phyloP scores from a whole-genome alignment of 2,888 invertebrate species.

The Morpho helenor region DNA sequence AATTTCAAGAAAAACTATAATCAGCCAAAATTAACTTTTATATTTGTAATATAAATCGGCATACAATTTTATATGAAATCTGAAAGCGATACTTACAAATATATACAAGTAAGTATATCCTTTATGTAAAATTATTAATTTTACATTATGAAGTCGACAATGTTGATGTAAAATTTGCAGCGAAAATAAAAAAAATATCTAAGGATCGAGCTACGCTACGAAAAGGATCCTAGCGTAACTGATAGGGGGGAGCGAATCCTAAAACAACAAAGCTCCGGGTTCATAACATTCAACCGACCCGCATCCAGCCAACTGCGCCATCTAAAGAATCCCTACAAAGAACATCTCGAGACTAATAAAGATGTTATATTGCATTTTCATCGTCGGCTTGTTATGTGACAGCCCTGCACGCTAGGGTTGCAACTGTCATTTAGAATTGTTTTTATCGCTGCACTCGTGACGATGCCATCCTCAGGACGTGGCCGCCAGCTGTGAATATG shows the following conservation, averaged over 20 bases:
- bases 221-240: conserved; percentile 14
- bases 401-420: conserved; percentile 26
- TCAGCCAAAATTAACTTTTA: no score
- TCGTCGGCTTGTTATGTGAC: conserved; percentile 7
- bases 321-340: conserved; percentile 22
- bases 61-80: no score
- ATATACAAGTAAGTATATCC: no score
- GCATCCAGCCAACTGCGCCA: conserved; percentile 28
- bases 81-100: no score
- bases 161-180: conserved; percentile 2
- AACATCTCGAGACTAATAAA: conserved; percentile 21
- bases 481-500: conserved; percentile 28
- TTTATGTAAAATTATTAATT: conserved; percentile 36
- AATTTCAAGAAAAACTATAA: no score
- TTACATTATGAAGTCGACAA: conserved; percentile 29
- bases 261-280: conserved; percentile 29
- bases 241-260: conserved; percentile 23
- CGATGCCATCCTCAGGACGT: conserved; percentile 25
- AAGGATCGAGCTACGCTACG: not conserved
- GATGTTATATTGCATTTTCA: conserved; percentile 5
- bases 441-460: conserved; percentile 32
- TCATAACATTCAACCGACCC: conserved; percentile 28
- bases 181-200: conserved; percentile 1
- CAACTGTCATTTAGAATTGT: conserved; percentile 33
- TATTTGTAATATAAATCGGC: no score